Conservation (phyloP, 2,113 vertebrate species). For the Anser cygnoides region DNA sequence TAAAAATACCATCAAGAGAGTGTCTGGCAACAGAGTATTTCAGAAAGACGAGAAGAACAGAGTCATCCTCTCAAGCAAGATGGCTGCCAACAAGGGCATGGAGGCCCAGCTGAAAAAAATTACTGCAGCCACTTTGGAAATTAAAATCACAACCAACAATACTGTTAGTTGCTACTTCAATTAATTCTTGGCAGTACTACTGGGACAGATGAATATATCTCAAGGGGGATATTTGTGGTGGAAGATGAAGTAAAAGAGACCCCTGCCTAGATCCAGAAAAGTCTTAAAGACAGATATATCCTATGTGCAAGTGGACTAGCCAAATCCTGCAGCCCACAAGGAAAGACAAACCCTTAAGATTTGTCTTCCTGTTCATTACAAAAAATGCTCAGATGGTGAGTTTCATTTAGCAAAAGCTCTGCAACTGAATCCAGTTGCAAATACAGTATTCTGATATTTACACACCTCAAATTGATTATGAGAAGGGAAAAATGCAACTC, state of each 20-base stretch:
- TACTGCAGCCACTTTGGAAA: slow-evolving; percentile 19
- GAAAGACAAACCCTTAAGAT: not conserved
- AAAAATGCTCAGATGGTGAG: not conserved
- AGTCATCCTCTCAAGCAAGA: not conserved
- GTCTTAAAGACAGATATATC: not conserved
- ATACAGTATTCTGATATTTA: not conserved
- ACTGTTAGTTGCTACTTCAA: slow-evolving; percentile 31
- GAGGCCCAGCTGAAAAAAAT: slow-evolving; percentile 31
- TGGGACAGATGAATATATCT: not conserved
- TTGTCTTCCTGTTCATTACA: not conserved
- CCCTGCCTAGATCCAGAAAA: not conserved
- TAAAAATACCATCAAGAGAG: not conserved
- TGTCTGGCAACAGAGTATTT: not conserved
- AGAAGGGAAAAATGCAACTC: not conserved
- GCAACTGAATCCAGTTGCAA: not conserved
- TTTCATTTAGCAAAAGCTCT: not conserved
- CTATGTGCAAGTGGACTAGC: not conserved
- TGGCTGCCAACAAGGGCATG: not conserved
- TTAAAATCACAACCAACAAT: slow-evolving; percentile 8
- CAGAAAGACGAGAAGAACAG: not conserved
- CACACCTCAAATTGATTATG: not conserved
- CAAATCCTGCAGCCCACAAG: not conserved
- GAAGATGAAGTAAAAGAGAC: slow-evolving; percentile 16
- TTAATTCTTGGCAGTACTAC: slow-evolving; percentile 23
- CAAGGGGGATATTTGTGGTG: slow-evolving; percentile 48